These are phyloP conservation scores for Drosophila suzukii DNA, from an alignment of 1,140 invertebrate genomes.

Conservation along the genomic window DNA sequence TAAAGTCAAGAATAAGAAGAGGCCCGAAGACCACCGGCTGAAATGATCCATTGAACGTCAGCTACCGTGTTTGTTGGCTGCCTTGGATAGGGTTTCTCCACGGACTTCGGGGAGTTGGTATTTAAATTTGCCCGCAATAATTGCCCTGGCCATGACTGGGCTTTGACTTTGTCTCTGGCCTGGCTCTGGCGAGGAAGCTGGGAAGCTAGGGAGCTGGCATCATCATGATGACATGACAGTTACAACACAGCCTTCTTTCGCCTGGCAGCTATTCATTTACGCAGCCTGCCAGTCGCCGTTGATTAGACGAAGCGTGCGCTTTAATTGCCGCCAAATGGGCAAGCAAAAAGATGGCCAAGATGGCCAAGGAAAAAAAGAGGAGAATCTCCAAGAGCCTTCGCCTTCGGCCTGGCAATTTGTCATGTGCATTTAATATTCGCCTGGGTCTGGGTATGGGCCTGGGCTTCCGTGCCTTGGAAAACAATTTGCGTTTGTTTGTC, in stretches of 20 bases:
- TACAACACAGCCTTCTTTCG: conserved; percentile 67
- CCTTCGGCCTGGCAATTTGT: conserved; percentile 71
- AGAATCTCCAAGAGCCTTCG: conserved; percentile 67
- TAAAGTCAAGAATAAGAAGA: conserved; percentile 11
- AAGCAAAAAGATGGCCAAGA: conserved; percentile 18
- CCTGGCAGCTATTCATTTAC: conserved; percentile 79
- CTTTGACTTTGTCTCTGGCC: conserved; percentile 2
- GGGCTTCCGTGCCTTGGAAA: conserved; percentile 48
- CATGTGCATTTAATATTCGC: conserved; percentile 80
- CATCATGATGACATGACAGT: conserved; percentile 81
- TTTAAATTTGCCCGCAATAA: conserved; percentile 80
- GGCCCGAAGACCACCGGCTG: conserved; percentile 64
- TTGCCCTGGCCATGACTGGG: conserved; percentile 71
- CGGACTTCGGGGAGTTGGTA: conserved; percentile 43
- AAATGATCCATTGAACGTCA: conserved; percentile 81
- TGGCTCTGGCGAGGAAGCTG: background rate
- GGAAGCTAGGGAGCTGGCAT: conserved; percentile 49
- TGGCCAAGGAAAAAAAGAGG: background rate
- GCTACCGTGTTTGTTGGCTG: conserved; percentile 52
- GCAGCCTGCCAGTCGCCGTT: conserved; percentile 77
- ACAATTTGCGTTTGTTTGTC: conserved; percentile 81
- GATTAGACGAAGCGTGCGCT: conserved; percentile 81
- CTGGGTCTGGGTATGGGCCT: conserved; percentile 21
- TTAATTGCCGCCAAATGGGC: conserved; percentile 80
- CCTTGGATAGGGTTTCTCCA: conserved; percentile 23